A percentile compares a stretch with the other conserved stretches of the same genome.
Conservation (phyloP, 2,888 invertebrate genomes). For the Itoplectis maculator region DNA sequence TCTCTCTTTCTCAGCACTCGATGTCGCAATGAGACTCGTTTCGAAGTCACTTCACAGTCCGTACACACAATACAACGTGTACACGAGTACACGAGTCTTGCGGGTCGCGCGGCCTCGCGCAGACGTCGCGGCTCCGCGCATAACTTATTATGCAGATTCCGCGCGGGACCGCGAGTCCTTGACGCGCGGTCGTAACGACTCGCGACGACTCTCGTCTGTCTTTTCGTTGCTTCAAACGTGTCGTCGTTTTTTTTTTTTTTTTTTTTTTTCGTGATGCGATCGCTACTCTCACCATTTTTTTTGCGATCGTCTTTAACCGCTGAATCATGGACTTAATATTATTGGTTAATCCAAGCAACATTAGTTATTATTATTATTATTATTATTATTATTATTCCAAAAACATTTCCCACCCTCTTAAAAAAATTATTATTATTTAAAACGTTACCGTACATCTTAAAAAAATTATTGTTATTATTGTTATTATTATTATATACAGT, state of each 20-base stretch:
- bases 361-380: no score
- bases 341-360: no score
- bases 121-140: conserved; percentile 46
- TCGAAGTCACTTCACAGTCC: conserved; percentile 19
- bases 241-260: not conserved
- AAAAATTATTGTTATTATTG: no score
- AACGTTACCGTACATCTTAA: no score
- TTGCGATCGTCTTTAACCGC: not conserved
- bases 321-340: no score
- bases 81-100: conserved; percentile 4
- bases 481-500: no score
- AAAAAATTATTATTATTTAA: no score
- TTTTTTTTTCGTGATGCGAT: not conserved
- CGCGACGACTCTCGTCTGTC: conserved; percentile 17
- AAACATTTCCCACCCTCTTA: no score
- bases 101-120: conserved; percentile 37
- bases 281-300: conserved; percentile 5
- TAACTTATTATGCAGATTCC: conserved; percentile 52
- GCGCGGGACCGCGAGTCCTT: conserved; percentile 31
- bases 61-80: no score
- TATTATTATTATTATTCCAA: no score
- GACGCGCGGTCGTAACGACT: conserved; percentile 35
- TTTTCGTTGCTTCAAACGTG: not conserved
- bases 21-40: conserved; percentile 51
- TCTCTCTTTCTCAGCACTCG: conserved; percentile 11